Conservation (phyloP, 2,797 vertebrate species). For the Oreortyx pictus region DNA sequence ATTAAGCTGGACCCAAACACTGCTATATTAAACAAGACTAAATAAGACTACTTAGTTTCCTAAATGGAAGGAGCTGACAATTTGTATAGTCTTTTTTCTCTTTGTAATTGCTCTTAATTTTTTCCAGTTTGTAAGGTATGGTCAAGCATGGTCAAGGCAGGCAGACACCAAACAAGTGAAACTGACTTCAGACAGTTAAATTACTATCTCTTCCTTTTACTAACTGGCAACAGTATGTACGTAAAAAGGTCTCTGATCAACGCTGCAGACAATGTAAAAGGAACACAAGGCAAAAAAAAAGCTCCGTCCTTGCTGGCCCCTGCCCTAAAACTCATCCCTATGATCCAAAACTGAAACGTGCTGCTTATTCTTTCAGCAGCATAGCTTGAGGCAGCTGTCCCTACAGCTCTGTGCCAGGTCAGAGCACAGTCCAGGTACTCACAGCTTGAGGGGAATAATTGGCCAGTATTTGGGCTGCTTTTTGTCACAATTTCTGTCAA, state of each 20-base stretch:
- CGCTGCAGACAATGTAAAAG: neutral
- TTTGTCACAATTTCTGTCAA: conserved; percentile 89
- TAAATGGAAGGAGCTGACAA: neutral
- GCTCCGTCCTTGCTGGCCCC: neutral
- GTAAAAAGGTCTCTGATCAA: neutral
- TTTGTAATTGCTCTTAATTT: neutral
- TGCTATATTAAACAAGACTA: neutral
- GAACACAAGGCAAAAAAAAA: neutral
- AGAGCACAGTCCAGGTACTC: conserved; percentile 15
- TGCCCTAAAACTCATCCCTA: neutral
- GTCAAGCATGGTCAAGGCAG: neutral
- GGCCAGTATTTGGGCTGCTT: conserved; percentile 97
- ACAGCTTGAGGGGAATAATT: conserved; percentile 91
- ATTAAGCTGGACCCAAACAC: conserved; percentile 39
- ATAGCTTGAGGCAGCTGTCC: neutral
- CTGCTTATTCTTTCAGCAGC: conserved; percentile 20
- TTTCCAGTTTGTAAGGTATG: neutral
- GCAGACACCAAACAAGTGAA: neutral
- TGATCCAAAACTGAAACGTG: neutral
- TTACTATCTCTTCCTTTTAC: neutral
- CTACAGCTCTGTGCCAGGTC: neutral
- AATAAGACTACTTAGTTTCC: neutral
- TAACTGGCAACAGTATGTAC: neutral
- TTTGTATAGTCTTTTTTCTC: neutral
- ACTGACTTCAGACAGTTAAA: neutral